Evolutionary conservation across 1,140 invertebrate species (phyloP).

Genomic region (Vanessa atalanta): DNA sequence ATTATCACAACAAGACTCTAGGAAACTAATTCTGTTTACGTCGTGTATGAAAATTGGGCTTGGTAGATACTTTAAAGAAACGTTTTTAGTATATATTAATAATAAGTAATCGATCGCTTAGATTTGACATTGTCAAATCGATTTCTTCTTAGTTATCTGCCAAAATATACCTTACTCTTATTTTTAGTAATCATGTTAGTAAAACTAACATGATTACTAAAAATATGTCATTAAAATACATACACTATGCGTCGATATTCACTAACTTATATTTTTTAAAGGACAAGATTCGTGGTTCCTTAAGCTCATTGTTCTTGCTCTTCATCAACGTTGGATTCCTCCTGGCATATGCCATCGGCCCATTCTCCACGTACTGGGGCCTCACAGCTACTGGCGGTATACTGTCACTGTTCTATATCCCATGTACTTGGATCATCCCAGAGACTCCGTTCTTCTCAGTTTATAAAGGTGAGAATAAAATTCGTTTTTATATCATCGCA

Average conservation of each 20-base stretch:
- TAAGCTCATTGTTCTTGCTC: slow-evolving; percentile 91
- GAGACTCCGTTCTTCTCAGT: slow-evolving; percentile 91
- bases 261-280: not conserved
- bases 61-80: not conserved
- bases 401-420: slow-evolving; percentile 85
- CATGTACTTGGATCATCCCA: slow-evolving; percentile 87
- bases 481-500: not conserved
- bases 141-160: too few species aligned
- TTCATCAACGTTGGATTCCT: slow-evolving; percentile 90
- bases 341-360: slow-evolving; percentile 88
- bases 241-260: too few species aligned
- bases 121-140: too few species aligned
- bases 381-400: slow-evolving; percentile 85
- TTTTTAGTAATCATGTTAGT: too few species aligned
- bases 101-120: too few species aligned
- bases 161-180: too few species aligned
- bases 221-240: too few species aligned
- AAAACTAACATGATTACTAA: too few species aligned
- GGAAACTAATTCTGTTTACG: too few species aligned
- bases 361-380: slow-evolving; percentile 85
- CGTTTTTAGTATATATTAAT: too few species aligned
- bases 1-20: too few species aligned
- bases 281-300: slow-evolving; percentile 83
- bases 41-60: too few species aligned
- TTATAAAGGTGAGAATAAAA: slow-evolving; percentile 70